These are phyloP conservation scores for Erannis defoliaria DNA, from an alignment of 2,888 invertebrate species.

Conservation along the genomic window DNA sequence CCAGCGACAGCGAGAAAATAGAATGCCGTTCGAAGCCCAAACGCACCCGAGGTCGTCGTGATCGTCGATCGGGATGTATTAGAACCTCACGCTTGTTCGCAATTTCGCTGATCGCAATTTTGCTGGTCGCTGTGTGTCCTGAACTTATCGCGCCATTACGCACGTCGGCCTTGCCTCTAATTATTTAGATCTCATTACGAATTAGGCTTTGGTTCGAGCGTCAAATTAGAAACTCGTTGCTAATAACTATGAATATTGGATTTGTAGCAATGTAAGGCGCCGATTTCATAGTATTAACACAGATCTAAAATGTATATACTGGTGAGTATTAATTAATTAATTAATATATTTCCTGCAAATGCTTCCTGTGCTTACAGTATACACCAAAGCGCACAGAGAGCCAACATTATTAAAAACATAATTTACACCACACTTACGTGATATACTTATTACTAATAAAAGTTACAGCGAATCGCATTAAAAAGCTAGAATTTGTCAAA, in stretches of 20 bases:
- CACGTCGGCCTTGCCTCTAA: conserved; percentile 49
- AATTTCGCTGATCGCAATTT: conserved; percentile 35
- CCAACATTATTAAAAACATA: too few species aligned
- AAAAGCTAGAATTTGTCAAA: neutral
- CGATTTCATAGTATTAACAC: neutral
- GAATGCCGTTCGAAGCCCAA: neutral
- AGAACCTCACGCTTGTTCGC: neutral
- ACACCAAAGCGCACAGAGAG: too few species aligned
- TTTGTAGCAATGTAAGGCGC: conserved; percentile 11
- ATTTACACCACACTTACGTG: too few species aligned
- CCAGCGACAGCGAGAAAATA: neutral
- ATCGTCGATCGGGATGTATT: neutral
- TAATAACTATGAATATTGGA: conserved; percentile 31
- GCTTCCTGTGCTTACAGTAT: too few species aligned
- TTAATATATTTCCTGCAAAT: neutral
- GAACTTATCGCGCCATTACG: conserved; percentile 56
- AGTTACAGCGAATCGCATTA: too few species aligned
- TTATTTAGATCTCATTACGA: conserved; percentile 64
- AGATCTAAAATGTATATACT: too few species aligned
- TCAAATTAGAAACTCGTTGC: conserved; percentile 21
- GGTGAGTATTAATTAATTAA: too few species aligned
- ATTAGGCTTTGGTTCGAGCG: conserved; percentile 29
- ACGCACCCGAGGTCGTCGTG: neutral
- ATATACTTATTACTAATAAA: too few species aligned
- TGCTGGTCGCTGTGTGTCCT: conserved; percentile 5